These are phyloP conservation scores for Mythimna vitellina DNA, from an alignment of 2,888 invertebrate species.

Conservation along the genomic window DNA sequence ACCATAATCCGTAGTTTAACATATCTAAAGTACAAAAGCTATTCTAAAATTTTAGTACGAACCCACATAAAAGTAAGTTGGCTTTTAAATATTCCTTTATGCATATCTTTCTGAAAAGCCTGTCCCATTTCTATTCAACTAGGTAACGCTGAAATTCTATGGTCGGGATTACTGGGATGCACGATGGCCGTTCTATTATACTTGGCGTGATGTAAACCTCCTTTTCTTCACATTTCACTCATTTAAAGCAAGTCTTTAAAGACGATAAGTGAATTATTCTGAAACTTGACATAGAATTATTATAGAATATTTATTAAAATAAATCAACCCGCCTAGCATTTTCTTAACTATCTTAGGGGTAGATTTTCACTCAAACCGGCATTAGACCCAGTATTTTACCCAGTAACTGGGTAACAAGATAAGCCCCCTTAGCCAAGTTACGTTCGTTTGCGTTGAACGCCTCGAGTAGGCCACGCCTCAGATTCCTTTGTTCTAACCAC, in stretches of 20 bases:
- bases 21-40: constrained; percentile 38
- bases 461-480: too few species aligned
- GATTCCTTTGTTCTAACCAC: too few species aligned
- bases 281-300: not conserved
- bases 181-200: constrained; percentile 35
- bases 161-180: constrained; percentile 46
- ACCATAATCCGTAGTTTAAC: constrained; percentile 16
- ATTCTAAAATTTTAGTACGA: constrained; percentile 26
- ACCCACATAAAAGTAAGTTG: constrained; percentile 49
- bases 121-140: constrained; percentile 58
- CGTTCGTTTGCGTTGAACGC: too few species aligned
- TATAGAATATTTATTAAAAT: not conserved
- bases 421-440: too few species aligned
- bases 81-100: constrained; percentile 54
- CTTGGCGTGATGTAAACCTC: constrained; percentile 25
- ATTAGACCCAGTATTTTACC: not conserved
- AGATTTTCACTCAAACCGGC: too few species aligned
- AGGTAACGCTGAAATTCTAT: constrained; percentile 49
- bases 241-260: constrained; percentile 1
- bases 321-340: not conserved
- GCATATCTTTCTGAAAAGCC: constrained; percentile 48
- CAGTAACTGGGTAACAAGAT: not conserved
- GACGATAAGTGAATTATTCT: constrained; percentile 6
- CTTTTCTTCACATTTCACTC: constrained; percentile 14
- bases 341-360: too few species aligned